phyloP scores from a whole-genome alignment of 2,797 vertebrate species.

The Antrozous pallidus region DNA sequence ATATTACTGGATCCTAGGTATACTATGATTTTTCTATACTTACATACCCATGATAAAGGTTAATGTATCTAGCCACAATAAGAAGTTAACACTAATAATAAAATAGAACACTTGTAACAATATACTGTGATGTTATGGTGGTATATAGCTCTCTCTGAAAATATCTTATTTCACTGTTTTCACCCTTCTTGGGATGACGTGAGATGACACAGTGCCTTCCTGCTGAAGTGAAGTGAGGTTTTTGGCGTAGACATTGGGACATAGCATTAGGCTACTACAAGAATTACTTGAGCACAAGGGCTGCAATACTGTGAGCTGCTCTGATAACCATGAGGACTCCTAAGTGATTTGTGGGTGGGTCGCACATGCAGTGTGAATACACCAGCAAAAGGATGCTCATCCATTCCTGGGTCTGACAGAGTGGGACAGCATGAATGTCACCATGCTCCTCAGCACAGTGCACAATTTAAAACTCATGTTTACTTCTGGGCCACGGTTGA shows the following conservation, averaged over 20 bases:
- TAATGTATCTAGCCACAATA: background rate
- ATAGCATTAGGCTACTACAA: background rate
- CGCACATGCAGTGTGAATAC: background rate
- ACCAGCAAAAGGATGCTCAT: background rate
- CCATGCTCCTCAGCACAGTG: too few relatives aligned
- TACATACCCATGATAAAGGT: background rate
- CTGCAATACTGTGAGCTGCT: background rate
- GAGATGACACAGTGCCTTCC: background rate
- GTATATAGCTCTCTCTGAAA: background rate
- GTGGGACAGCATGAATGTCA: background rate
- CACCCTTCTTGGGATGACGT: background rate
- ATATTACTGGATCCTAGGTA: background rate
- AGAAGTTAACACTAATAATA: background rate
- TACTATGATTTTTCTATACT: background rate
- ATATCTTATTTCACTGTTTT: background rate
- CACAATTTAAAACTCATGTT: background rate
- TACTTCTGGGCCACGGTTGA: background rate
- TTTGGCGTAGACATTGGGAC: background rate
- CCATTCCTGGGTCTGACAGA: background rate
- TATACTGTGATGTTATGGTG: background rate
- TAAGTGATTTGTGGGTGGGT: background rate
- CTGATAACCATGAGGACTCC: background rate
- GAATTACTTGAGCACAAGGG: background rate
- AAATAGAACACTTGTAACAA: background rate
- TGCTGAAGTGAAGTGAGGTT: background rate